Base-by-base conservation (phyloP, 37 sponge, comb jelly and placozoan species). In the Agelas oroides region DNA sequence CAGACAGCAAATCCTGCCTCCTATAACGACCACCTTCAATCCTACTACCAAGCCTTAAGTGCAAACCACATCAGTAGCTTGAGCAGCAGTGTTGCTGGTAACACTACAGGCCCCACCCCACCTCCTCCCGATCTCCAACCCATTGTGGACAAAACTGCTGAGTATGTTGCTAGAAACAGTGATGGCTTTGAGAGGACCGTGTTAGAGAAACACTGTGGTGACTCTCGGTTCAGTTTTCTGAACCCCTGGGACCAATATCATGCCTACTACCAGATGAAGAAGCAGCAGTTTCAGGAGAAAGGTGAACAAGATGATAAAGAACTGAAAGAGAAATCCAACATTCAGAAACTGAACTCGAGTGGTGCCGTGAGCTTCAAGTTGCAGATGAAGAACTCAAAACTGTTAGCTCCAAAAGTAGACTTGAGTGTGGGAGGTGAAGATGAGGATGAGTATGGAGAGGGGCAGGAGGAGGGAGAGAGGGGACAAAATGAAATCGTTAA, bases 91-190 rank as follows among this genome's bases (percentile, higher is more conserved):
- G 11, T 19, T 5, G 32, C 1, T 12, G 59, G 5, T 1, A 73
- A 5, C 21, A n/a, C 56, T 28, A 41, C 56, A 2, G 79, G 61
- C 36, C 77, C 86, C 35, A 39, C 76, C 39, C 90, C 86, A 25
- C 95, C 95, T 14, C 92, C 95, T 1, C 92, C 95, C 0, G 89
- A 94, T 28, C 5, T 91, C 2, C 88, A 88, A 38, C 71, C 87
- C 34, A 76, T 96, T 46, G 74, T 96, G 28, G 95, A 93, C 84
- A 96, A 94, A 69, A 87, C 95, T 65, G 97, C 97, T 11, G 92
- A 91, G 67, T 96, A 96, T 82, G 95, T 91, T 13, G 97, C 92
- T 20, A 90, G 87, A 35, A 94, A 96, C 65, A 86, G 92, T 1
- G 83, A 85, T 11, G 82, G 52, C 0, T 96, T 96, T 68, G 92